A percentile compares a stretch with the other conserved stretches of the same genome.
Conservation (phyloP, 2,888 invertebrate genomes). For the Andrena bicolor region DNA sequence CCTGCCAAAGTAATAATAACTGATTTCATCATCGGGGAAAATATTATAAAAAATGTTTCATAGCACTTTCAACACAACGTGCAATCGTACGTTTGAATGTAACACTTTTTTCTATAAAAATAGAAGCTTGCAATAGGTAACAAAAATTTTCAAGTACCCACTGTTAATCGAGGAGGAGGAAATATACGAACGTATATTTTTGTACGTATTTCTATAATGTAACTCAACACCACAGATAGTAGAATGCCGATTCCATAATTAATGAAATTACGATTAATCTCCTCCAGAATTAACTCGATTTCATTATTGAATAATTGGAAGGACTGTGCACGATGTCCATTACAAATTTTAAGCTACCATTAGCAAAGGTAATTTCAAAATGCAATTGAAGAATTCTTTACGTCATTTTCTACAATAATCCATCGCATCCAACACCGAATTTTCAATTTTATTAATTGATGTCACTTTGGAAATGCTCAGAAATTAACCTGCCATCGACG, state of each 20-base stretch:
- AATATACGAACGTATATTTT: slow-evolving; percentile 32
- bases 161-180: not conserved
- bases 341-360: not conserved
- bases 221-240: not conserved
- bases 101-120: not conserved
- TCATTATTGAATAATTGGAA: not conserved
- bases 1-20: not conserved
- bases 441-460: not conserved
- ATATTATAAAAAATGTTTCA: not conserved
- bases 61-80: no score
- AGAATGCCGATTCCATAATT: no score
- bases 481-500: not conserved
- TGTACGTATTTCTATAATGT: slow-evolving; percentile 12
- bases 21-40: not conserved
- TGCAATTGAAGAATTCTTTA: not conserved
- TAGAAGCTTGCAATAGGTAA: not conserved
- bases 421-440: not conserved
- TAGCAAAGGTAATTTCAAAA: not conserved
- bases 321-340: not conserved
- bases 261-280: no score
- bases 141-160: not conserved
- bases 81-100: not conserved
- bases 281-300: no score
- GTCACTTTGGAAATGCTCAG: not conserved
- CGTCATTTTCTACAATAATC: not conserved